Percentiles rank a stretch among this genome's conserved stretches.
Evolutionary conservation across 1,140 invertebrate species (phyloP).

Genomic region (Drosophila persimilis): DNA sequence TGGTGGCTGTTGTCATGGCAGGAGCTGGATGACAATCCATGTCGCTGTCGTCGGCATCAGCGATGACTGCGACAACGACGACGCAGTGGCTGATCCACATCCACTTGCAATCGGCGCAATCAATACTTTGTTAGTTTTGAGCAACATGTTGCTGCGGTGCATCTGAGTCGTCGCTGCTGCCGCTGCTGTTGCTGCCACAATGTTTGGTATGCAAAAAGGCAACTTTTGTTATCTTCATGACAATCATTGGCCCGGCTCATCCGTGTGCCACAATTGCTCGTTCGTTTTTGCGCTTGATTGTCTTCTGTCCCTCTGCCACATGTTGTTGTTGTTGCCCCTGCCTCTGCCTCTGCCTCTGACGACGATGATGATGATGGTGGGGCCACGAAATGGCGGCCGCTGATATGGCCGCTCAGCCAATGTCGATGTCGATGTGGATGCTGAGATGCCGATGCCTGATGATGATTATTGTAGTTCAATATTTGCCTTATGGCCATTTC

Average conservation of each 20-base stretch:
- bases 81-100: constrained; percentile 74
- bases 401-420: constrained; percentile 52
- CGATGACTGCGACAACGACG: constrained; percentile 37
- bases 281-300: constrained; percentile 80
- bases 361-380: constrained; percentile 64
- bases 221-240: constrained; percentile 80
- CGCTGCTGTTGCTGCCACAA: constrained; percentile 31
- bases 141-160: constrained; percentile 74
- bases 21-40: constrained; percentile 74
- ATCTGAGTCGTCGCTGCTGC: constrained; percentile 22
- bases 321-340: constrained; percentile 22
- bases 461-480: constrained; percentile 82
- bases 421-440: constrained; percentile 3
- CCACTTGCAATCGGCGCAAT: constrained; percentile 77
- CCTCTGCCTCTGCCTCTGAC: constrained; percentile 9
- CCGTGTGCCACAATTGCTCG: constrained; percentile 79
- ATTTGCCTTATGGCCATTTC: constrained; percentile 75
- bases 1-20: constrained; percentile 22
- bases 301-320: constrained; percentile 51
- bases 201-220: constrained; percentile 77
- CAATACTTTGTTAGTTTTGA: constrained; percentile 81
- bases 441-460: constrained; percentile 37
- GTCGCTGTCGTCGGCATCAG: constrained; percentile 64
- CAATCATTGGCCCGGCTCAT: constrained; percentile 76
- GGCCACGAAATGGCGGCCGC: constrained; percentile 43